Percentiles rank a stretch among this genome's conserved stretches.
These are phyloP conservation scores for Epizoanthus scotinus DNA, from an alignment of 92 coral and sea anemone genomes.

Conservation along the genomic window DNA sequence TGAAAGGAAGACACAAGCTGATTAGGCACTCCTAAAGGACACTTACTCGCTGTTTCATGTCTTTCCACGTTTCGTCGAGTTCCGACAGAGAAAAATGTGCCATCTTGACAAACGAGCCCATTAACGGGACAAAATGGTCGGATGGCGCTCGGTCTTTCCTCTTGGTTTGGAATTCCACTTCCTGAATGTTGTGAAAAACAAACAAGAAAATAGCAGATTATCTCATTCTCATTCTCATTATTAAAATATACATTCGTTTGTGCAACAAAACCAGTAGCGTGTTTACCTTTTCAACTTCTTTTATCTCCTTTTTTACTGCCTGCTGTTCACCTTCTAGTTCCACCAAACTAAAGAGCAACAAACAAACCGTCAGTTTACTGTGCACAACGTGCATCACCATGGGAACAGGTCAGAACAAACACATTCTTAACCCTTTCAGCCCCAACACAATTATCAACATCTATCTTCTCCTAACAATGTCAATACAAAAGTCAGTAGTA, in stretches of 20 bases:
- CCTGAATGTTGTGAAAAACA: constrained; percentile 48
- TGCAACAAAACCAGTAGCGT: neutral
- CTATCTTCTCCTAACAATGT: no score
- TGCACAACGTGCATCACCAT: no score
- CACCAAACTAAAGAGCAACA: constrained; percentile 55
- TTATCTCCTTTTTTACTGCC: constrained; percentile 80
- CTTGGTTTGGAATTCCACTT: constrained; percentile 85
- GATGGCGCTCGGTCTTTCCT: constrained; percentile 77
- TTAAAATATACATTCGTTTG: neutral
- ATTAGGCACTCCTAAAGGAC: neutral
- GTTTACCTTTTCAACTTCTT: constrained; percentile 89
- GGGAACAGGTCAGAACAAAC: no score
- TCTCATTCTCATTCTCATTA: no score
- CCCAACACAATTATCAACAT: no score
- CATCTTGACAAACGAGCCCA: constrained; percentile 84
- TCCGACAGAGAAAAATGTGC: constrained; percentile 88
- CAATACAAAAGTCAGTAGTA: no score
- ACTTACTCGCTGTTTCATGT: constrained; percentile 83
- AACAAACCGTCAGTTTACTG: neutral
- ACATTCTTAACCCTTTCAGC: no score
- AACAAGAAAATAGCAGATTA: neutral
- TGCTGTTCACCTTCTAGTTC: constrained; percentile 82
- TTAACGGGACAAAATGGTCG: constrained; percentile 77
- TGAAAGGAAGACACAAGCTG: neutral
- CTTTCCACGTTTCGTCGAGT: constrained; percentile 94